Percentiles rank a stretch among this genome's conserved stretches.
These are phyloP conservation scores for Sinocyclocheilus grahami DNA, from an alignment of 2,113 vertebrate genomes.

Conservation along the genomic window DNA sequence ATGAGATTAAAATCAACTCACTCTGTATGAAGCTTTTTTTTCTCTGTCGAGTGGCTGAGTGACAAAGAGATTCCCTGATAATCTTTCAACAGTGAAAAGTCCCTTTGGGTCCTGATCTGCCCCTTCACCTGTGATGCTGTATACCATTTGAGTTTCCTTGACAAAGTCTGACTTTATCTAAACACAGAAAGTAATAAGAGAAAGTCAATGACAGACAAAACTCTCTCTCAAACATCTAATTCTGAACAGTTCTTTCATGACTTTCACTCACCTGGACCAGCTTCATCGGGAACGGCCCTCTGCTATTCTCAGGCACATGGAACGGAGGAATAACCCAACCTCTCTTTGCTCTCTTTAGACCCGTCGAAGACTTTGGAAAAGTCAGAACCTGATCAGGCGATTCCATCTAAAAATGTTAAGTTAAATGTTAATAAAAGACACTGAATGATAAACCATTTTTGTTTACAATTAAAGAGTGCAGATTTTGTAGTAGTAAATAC, in stretches of 20 bases:
- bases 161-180: slow-evolving; percentile 67
- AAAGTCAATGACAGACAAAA: background rate
- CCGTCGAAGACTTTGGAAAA: background rate
- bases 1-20: slow-evolving; percentile 10
- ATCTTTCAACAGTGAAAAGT: slow-evolving; percentile 62
- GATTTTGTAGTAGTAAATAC: background rate
- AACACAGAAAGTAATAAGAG: slow-evolving; percentile 21
- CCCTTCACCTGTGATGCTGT: slow-evolving; percentile 71
- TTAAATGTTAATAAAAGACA: background rate
- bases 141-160: slow-evolving; percentile 50
- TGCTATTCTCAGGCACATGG: slow-evolving; percentile 51
- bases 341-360: slow-evolving; percentile 68
- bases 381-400: background rate
- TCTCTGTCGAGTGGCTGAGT: slow-evolving; percentile 71
- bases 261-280: slow-evolving; percentile 61
- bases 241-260: background rate
- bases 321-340: slow-evolving; percentile 72
- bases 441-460: background rate
- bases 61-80: slow-evolving; percentile 58
- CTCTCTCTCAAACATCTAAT: background rate
- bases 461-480: background rate
- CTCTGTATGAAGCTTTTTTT: slow-evolving; percentile 48
- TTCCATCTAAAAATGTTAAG: background rate
- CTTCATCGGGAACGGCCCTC: slow-evolving; percentile 59
- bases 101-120: slow-evolving; percentile 57